Evolutionary conservation across 2,113 vertebrate species (phyloP).

Genomic region (Bos javanicus): DNA sequence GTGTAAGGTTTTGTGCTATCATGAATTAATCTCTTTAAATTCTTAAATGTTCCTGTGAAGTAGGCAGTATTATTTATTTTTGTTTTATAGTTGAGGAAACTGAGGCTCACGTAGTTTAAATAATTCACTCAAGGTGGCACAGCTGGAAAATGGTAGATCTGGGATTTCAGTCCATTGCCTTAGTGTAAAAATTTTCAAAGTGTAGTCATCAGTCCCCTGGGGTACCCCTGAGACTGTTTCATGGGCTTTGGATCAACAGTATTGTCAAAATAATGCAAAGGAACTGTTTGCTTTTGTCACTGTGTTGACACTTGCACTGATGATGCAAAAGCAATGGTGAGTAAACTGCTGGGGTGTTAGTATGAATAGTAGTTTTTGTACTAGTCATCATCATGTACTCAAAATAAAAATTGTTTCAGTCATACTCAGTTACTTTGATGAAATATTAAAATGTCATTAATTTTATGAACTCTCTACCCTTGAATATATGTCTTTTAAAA

Average conservation of each 20-base stretch:
- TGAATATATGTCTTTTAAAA: background rate
- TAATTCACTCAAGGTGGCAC: background rate
- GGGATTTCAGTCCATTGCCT: background rate
- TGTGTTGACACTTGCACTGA: background rate
- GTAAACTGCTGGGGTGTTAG: background rate
- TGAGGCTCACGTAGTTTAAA: background rate
- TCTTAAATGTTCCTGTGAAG: background rate
- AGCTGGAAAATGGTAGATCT: background rate
- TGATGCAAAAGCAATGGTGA: background rate
- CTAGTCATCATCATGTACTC: background rate
- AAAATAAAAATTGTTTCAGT: background rate
- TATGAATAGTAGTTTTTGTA: background rate
- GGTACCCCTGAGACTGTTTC: background rate
- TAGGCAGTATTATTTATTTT: background rate
- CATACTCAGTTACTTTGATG: background rate
- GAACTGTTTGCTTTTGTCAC: background rate
- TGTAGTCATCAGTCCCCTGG: background rate
- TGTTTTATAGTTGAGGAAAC: conserved; percentile 41
- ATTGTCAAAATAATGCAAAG: background rate
- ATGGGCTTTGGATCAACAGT: background rate
- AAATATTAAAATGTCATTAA: background rate
- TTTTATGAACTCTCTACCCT: background rate
- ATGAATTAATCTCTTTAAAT: conserved; percentile 35
- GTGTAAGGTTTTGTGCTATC: background rate
- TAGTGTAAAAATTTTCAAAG: background rate